phyloP scores from a whole-genome alignment of 2,888 invertebrate genomes.

The Eilema sororculum region DNA sequence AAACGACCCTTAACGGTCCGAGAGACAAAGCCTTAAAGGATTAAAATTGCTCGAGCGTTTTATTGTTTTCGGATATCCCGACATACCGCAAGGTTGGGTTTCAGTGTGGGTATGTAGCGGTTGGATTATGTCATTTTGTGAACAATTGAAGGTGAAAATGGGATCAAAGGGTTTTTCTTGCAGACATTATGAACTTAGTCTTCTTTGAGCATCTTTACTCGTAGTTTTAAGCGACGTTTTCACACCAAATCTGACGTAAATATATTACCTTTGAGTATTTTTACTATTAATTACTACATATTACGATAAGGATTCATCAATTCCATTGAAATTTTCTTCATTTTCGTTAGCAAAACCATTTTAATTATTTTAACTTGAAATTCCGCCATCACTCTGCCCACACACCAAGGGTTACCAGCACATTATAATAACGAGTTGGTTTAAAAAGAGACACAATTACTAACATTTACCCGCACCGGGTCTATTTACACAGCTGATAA shows the following conservation, averaged over 20 bases:
- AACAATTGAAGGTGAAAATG: constrained; percentile 21
- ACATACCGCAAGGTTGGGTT: constrained; percentile 47
- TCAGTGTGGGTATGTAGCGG: constrained; percentile 27
- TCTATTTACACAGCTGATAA: constrained; percentile 47
- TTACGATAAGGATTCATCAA: no score
- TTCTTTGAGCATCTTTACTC: neutral
- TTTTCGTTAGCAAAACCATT: neutral
- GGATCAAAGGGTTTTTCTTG: neutral
- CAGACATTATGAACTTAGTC: neutral
- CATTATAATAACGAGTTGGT: constrained; percentile 47
- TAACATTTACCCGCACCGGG: constrained; percentile 32
- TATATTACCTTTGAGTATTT: neutral
- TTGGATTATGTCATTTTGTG: constrained; percentile 17
- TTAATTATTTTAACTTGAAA: constrained; percentile 3
- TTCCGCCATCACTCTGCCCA: constrained; percentile 33
- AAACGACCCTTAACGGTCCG: constrained; percentile 70
- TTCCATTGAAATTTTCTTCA: neutral
- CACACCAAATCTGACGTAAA: neutral
- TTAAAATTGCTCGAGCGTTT: constrained; percentile 74
- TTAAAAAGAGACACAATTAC: constrained; percentile 53
- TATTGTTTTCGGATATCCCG: constrained; percentile 75
- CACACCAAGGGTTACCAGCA: constrained; percentile 39
- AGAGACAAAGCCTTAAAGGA: constrained; percentile 70
- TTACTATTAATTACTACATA: neutral
- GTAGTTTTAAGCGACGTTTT: neutral